phyloP scores from a whole-genome alignment of 2,888 invertebrate genomes.

The Volucella zonaria region DNA sequence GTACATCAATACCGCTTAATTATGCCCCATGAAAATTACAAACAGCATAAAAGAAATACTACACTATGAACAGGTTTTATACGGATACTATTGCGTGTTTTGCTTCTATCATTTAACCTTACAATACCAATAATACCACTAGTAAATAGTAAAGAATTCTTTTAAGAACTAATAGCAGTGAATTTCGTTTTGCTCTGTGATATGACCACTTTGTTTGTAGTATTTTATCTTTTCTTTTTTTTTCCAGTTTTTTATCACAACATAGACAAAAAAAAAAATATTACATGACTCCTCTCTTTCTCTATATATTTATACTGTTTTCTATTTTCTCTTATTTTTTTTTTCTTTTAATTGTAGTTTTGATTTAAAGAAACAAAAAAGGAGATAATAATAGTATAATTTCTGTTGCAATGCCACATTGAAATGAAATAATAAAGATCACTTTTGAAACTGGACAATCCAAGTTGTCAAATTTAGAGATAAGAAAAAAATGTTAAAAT shows the following conservation, averaged over 20 bases:
- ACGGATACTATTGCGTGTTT: slow-evolving; percentile 14
- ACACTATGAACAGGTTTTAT: slow-evolving; percentile 60
- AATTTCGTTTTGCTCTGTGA: slow-evolving; percentile 59
- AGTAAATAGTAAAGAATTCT: slow-evolving; percentile 55
- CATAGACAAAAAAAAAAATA: not conserved
- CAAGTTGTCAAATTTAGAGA: slow-evolving; percentile 18
- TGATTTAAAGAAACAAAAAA: slow-evolving; percentile 8
- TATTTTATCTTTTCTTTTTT: slow-evolving; percentile 7
- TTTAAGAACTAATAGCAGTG: slow-evolving; percentile 49
- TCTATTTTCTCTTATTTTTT: slow-evolving; percentile 17
- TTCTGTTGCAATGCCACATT: slow-evolving; percentile 36
- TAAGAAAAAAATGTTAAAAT: slow-evolving; percentile 41
- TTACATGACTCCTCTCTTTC: too few species aligned
- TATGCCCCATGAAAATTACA: slow-evolving; percentile 27
- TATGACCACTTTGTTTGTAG: slow-evolving; percentile 59
- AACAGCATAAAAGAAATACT: slow-evolving; percentile 43
- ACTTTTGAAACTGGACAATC: not conserved
- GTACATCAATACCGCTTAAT: slow-evolving; percentile 33
- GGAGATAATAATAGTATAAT: not conserved
- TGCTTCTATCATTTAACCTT: slow-evolving; percentile 43
- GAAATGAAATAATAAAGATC: slow-evolving; percentile 18
- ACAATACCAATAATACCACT: slow-evolving; percentile 59
- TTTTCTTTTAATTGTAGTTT: not conserved
- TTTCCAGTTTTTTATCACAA: slow-evolving; percentile 9
- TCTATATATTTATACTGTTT: not conserved